Conservation (phyloP, 1,140 invertebrate species). For the Tetramorium simillimum region DNA sequence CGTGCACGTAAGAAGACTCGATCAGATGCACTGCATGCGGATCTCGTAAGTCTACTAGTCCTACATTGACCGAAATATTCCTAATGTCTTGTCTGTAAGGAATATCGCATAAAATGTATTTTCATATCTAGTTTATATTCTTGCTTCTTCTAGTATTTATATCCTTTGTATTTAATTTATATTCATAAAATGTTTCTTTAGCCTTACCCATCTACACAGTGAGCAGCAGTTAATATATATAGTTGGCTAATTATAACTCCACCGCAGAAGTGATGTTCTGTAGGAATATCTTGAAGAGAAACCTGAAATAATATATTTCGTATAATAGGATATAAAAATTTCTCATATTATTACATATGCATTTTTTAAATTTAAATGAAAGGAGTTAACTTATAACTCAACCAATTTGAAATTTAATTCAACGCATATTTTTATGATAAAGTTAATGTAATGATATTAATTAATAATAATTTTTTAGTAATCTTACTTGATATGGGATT, state of each 20-base stretch:
- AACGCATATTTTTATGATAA: not conserved
- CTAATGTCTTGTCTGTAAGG: slow-evolving; percentile 1
- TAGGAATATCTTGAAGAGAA: slow-evolving; percentile 54
- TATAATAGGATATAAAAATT: not conserved
- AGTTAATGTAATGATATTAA: not conserved
- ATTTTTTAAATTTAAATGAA: not conserved
- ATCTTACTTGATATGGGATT: slow-evolving; percentile 75
- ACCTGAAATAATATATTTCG: slow-evolving; percentile 57
- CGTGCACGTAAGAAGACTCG: slow-evolving; percentile 59
- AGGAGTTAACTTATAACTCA: not conserved
- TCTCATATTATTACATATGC: not conserved
- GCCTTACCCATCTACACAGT: slow-evolving; percentile 80
- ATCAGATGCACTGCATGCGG: not conserved
- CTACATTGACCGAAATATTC: slow-evolving; percentile 38
- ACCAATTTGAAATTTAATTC: not conserved
- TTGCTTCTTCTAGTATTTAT: too few relatives aligned
- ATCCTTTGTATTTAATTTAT: not conserved
- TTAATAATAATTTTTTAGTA: not conserved
- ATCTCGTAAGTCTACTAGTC: slow-evolving; percentile 27
- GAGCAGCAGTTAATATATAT: slow-evolving; percentile 85
- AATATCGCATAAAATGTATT: not conserved
- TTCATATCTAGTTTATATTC: not conserved
- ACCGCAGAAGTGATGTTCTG: slow-evolving; percentile 81
- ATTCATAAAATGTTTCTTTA: not conserved
- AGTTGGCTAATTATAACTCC: slow-evolving; percentile 83